phyloP scores from a whole-genome alignment of 2,797 vertebrate genomes.

The Cynopterus sphinx region DNA sequence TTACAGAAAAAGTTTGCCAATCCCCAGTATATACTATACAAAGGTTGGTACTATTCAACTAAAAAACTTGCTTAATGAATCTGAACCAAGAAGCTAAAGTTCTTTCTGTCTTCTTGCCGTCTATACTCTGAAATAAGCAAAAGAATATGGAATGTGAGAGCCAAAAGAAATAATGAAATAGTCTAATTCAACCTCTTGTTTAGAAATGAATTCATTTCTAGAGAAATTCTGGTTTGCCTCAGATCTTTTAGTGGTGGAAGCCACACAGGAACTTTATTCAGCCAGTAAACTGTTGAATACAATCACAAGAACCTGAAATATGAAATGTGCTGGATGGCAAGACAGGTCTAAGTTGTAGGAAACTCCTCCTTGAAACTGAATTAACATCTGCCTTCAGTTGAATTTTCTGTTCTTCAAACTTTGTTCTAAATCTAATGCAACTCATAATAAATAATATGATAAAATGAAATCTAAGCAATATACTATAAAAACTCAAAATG shows the following conservation, averaged over 20 bases:
- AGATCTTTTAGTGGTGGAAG: not conserved
- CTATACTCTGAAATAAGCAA: not conserved
- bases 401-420: not conserved
- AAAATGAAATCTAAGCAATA: not conserved
- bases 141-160: not conserved
- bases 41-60: not conserved
- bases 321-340: not conserved
- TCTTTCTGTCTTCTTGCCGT: not conserved
- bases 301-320: not conserved
- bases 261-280: not conserved
- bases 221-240: not conserved
- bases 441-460: not conserved
- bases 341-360: not conserved
- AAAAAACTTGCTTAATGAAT: not conserved
- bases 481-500: not conserved
- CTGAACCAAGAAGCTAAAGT: not conserved
- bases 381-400: not conserved
- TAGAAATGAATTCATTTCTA: not conserved
- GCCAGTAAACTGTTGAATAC: too few species aligned
- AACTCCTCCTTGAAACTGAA: not conserved
- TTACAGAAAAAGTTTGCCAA: not conserved
- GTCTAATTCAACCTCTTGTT: not conserved
- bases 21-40: not conserved
- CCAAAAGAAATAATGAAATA: slow-evolving; percentile 1
- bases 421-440: not conserved